Conservation (phyloP, 2,888 invertebrate genomes). For the Drosophila hamatofila region DNA sequence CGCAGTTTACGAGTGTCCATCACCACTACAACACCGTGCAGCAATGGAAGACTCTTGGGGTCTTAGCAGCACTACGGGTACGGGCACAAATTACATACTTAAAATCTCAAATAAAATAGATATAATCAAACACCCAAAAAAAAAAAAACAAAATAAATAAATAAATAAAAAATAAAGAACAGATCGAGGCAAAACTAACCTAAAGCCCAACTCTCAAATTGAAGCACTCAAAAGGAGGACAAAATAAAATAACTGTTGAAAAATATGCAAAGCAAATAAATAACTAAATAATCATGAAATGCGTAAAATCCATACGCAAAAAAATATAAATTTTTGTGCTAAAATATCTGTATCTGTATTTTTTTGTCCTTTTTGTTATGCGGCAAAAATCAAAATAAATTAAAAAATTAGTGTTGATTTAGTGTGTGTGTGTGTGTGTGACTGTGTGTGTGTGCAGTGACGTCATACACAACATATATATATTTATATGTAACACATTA, state of each 20-base stretch:
- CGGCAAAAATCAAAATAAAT: conserved; percentile 56
- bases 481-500: conserved; percentile 12
- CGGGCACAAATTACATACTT: conserved; percentile 37
- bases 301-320: not conserved
- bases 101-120: conserved; percentile 13
- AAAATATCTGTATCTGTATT: conserved; percentile 2
- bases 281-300: conserved; percentile 2
- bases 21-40: conserved; percentile 82
- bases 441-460: conserved; percentile 54
- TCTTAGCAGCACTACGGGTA: conserved; percentile 85
- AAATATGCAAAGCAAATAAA: not conserved
- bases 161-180: conserved; percentile 22
- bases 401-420: conserved; percentile 42
- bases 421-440: conserved; percentile 25
- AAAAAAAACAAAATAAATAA: not conserved
- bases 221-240: conserved; percentile 16
- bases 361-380: conserved; percentile 58
- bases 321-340: conserved; percentile 6
- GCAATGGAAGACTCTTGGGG: conserved; percentile 85
- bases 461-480: conserved; percentile 42
- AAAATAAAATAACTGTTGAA: conserved; percentile 10
- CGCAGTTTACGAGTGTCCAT: conserved; percentile 83
- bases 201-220: conserved; percentile 23
- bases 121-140: not conserved
- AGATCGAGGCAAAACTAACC: conserved; percentile 41